Evolutionary conservation across 1,140 invertebrate genomes (phyloP).

Genomic region (Drosophila subobscura): DNA sequence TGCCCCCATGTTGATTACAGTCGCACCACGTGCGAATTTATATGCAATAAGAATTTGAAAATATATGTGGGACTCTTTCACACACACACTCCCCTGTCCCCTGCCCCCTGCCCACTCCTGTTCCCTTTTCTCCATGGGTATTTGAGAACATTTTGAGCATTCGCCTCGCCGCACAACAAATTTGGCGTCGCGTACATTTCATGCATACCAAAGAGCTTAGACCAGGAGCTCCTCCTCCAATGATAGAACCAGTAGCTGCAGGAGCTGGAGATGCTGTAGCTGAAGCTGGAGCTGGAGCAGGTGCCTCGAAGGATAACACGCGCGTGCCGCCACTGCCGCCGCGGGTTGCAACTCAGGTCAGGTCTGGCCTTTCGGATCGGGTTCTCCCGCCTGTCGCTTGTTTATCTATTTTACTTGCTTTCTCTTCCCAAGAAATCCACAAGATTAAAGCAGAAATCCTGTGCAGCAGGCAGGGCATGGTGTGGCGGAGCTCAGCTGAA

Average conservation of each 20-base stretch:
- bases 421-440: conserved; percentile 65
- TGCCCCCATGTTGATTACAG: conserved; percentile 71
- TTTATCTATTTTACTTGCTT: conserved; percentile 76
- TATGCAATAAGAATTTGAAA: conserved; percentile 82
- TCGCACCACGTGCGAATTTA: conserved; percentile 81
- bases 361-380: conserved; percentile 21
- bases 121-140: conserved; percentile 33
- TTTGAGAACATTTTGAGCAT: conserved; percentile 70
- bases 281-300: conserved; percentile 52
- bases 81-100: not conserved
- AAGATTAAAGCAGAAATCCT: conserved; percentile 71
- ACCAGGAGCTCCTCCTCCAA: conserved; percentile 14
- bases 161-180: conserved; percentile 82
- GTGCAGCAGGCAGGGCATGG: conserved; percentile 18
- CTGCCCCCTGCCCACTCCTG: no score
- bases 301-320: conserved; percentile 76
- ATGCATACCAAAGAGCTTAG: conserved; percentile 78
- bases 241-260: conserved; percentile 8
- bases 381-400: conserved; percentile 55
- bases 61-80: conserved; percentile 56
- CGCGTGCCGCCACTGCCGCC: conserved; percentile 45
- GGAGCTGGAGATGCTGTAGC: conserved; percentile 16
- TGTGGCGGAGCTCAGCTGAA: conserved; percentile 70
- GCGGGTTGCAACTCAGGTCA: conserved; percentile 47
- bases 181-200: conserved; percentile 80